These are phyloP conservation scores for Anoplius nigerrimus DNA, from an alignment of 2,888 invertebrate genomes.

Conservation along the genomic window DNA sequence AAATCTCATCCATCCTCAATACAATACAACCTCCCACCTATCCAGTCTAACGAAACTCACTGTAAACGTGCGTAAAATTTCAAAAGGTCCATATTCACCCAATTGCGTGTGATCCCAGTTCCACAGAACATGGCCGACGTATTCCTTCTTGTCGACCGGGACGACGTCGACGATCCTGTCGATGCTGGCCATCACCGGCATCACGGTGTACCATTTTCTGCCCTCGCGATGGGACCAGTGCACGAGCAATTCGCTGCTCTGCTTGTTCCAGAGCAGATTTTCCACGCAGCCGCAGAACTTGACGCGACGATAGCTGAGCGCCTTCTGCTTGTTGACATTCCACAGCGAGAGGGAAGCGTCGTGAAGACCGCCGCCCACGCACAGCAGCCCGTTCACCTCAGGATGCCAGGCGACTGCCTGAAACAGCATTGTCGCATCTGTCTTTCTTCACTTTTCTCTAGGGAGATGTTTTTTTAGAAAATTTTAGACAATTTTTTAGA, in stretches of 20 bases:
- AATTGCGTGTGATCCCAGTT: slow-evolving; percentile 60
- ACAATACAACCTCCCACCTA: too few species aligned
- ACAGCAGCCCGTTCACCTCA: slow-evolving; percentile 54
- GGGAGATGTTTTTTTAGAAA: slow-evolving; percentile 18
- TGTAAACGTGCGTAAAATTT: neutral
- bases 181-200: slow-evolving; percentile 59
- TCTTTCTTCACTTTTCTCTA: neutral
- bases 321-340: slow-evolving; percentile 55
- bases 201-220: slow-evolving; percentile 36
- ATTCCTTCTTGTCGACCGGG: slow-evolving; percentile 38
- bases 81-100: slow-evolving; percentile 46
- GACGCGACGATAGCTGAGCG: slow-evolving; percentile 50
- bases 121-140: slow-evolving; percentile 54
- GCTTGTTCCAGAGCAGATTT: slow-evolving; percentile 62
- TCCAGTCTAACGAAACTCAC: too few species aligned
- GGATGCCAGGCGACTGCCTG: slow-evolving; percentile 69
- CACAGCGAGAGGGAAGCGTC: slow-evolving; percentile 62
- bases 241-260: slow-evolving; percentile 66
- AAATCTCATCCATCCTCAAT: too few species aligned
- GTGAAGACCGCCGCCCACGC: slow-evolving; percentile 60
- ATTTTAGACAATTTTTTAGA: too few species aligned
- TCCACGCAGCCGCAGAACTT: slow-evolving; percentile 53
- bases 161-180: slow-evolving; percentile 62
- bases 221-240: slow-evolving; percentile 58
- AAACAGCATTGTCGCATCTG: slow-evolving; percentile 4